phyloP scores from a whole-genome alignment of 2,113 vertebrate genomes.

The Dinomys branickii region DNA sequence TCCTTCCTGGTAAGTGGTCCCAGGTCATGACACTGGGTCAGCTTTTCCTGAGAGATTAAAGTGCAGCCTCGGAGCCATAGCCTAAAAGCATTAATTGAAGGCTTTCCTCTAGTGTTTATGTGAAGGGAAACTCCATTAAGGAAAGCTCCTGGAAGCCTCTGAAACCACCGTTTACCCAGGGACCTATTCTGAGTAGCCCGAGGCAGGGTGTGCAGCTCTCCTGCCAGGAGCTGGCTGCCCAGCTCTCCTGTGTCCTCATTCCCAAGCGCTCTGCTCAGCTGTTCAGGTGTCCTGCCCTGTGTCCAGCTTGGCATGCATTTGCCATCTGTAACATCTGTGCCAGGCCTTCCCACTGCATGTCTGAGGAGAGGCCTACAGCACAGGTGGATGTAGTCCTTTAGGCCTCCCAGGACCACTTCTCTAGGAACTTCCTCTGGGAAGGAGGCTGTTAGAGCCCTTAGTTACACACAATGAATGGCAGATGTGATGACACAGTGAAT shows the following conservation, averaged over 20 bases:
- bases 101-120: neutral
- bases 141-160: conserved; percentile 6
- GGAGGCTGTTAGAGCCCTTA: neutral
- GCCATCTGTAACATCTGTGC: neutral
- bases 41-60: conserved; percentile 8
- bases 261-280: neutral
- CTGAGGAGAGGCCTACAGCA: neutral
- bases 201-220: neutral
- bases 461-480: neutral
- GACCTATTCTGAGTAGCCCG: neutral
- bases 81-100: neutral
- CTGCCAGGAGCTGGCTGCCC: neutral
- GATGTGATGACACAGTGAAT: neutral
- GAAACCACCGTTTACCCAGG: conserved; percentile 3
- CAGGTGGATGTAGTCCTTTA: neutral
- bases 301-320: neutral
- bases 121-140: neutral
- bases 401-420: conserved; percentile 7
- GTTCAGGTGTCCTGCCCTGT: neutral
- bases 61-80: neutral
- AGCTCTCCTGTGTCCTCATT: neutral
- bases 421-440: conserved; percentile 1
- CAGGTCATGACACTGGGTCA: neutral
- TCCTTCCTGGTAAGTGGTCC: conserved; percentile 93
- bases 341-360: neutral